These are phyloP conservation scores for Stenodema calcarata DNA, from an alignment of 2,888 invertebrate species.

Conservation along the genomic window DNA sequence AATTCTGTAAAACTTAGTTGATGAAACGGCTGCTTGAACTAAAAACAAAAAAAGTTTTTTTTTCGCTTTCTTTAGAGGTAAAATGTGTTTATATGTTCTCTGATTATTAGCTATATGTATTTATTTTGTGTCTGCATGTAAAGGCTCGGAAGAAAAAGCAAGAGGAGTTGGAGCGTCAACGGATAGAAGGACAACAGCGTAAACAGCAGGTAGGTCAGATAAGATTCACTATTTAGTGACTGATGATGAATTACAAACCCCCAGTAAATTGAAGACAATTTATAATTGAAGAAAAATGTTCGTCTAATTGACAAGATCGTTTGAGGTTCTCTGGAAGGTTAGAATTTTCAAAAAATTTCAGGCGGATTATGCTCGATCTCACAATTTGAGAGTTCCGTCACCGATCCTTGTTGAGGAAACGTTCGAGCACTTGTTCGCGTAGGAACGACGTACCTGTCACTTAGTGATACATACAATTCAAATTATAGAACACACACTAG, in stretches of 20 bases:
- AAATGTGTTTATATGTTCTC: conserved; percentile 45
- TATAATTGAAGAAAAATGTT: too few relatives aligned
- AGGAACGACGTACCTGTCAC: too few relatives aligned
- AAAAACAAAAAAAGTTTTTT: not conserved
- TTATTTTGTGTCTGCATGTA: conserved; percentile 65
- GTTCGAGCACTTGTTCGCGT: too few relatives aligned
- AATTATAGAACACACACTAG: too few relatives aligned
- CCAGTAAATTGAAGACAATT: too few relatives aligned
- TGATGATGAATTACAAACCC: conserved; percentile 59
- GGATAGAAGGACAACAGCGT: conserved; percentile 82
- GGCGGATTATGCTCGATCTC: too few relatives aligned
- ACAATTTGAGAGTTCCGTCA: too few relatives aligned
- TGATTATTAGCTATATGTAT: conserved; percentile 60
- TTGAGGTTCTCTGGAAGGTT: too few relatives aligned
- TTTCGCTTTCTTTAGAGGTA: conserved; percentile 22
- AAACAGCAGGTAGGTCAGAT: conserved; percentile 76
- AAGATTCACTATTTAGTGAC: conserved; percentile 46
- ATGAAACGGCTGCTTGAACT: conserved; percentile 28
- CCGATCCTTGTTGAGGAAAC: too few relatives aligned
- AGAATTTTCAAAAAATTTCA: too few relatives aligned
- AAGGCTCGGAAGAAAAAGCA: conserved; percentile 86
- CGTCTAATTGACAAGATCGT: too few relatives aligned
- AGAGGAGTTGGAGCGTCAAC: conserved; percentile 83
- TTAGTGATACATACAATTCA: too few relatives aligned
- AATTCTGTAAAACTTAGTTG: conserved; percentile 7